Evolutionary conservation across 2,888 invertebrate species (phyloP).

Genomic region (Standfussiana lucernea): DNA sequence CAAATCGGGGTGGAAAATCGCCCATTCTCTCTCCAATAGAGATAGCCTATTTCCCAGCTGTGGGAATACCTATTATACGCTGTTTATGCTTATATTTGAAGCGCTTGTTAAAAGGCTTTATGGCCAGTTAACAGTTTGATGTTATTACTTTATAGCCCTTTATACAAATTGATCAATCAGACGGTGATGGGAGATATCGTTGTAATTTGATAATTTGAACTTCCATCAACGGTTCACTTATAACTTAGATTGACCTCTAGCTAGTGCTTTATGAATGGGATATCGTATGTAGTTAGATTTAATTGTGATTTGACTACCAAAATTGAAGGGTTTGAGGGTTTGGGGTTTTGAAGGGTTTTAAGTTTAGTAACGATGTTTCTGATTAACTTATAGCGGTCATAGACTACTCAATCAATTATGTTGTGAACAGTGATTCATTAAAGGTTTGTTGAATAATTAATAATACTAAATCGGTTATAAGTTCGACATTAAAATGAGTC

Average conservation of each 20-base stretch:
- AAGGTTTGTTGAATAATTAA: background rate
- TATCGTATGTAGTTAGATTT: constrained; percentile 19
- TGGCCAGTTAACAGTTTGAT: background rate
- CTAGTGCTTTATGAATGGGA: constrained; percentile 9
- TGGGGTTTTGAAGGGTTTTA: background rate
- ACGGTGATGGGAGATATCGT: background rate
- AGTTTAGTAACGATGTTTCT: background rate
- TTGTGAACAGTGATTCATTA: background rate
- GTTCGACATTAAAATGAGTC: too few relatives aligned
- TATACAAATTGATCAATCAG: background rate
- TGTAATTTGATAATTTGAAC: constrained; percentile 22
- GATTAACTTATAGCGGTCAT: background rate
- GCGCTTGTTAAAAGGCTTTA: background rate
- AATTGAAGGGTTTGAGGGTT: background rate
- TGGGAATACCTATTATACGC: background rate
- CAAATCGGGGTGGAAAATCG: too few relatives aligned
- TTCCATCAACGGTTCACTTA: background rate
- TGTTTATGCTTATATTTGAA: background rate
- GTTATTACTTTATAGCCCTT: background rate
- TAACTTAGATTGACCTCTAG: constrained; percentile 6
- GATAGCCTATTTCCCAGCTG: too few relatives aligned
- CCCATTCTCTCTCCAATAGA: too few relatives aligned
- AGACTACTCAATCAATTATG: background rate
- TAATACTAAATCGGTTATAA: background rate
- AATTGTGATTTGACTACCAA: constrained; percentile 14